phyloP scores from a whole-genome alignment of 2,113 vertebrate species.

The Gobio gobio region DNA sequence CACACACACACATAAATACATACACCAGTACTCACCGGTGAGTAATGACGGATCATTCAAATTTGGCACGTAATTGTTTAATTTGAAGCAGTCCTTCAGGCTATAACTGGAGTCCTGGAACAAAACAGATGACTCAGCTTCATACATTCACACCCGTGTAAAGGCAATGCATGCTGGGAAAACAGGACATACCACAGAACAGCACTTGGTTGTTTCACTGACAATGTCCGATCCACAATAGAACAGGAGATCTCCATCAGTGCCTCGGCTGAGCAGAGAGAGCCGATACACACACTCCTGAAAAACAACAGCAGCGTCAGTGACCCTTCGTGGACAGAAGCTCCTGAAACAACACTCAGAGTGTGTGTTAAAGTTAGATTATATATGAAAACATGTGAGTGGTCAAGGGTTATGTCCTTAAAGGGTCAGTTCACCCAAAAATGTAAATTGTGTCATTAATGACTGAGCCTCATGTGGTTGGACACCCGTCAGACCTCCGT shows the following conservation, averaged over 20 bases:
- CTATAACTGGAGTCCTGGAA: background rate
- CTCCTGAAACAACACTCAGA: background rate
- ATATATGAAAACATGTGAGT: background rate
- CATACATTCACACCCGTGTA: background rate
- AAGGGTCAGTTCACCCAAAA: too few species aligned
- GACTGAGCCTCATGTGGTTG: too few species aligned
- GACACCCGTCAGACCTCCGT: too few species aligned
- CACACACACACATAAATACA: background rate
- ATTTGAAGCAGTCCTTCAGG: background rate
- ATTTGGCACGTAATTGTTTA: background rate
- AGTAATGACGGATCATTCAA: conserved; percentile 46
- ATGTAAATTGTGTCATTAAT: too few species aligned
- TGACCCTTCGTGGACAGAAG: background rate
- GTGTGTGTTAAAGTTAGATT: background rate
- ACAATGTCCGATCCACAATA: conserved; percentile 55
- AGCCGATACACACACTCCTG: conserved; percentile 58
- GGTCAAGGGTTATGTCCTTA: background rate
- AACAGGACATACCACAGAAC: conserved; percentile 60
- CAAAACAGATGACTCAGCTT: background rate
- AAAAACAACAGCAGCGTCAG: background rate
- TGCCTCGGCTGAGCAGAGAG: conserved; percentile 52
- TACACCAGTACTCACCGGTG: conserved; percentile 60
- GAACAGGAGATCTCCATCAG: conserved; percentile 34
- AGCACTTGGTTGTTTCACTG: conserved; percentile 55
- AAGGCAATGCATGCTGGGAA: background rate